Evolutionary conservation across 2,797 vertebrate species (phyloP), one percentile per base, ranked within the genome.

Genomic region (Falco concolor): DNA sequence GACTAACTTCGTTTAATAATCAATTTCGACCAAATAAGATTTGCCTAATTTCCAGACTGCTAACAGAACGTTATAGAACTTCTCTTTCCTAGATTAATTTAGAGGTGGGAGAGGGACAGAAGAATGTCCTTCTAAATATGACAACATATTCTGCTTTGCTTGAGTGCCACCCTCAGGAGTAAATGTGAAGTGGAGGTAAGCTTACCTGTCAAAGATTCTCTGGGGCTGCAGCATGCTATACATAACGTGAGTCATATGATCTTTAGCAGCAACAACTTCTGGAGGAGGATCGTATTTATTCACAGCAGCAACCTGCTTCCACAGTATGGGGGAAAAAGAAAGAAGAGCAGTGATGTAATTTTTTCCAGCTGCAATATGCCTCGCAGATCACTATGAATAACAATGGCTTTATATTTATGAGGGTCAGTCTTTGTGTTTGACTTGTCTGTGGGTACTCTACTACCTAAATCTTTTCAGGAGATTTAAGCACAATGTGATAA

Each of bases 221-320:
- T 99, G 99, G 1, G 99, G 98, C 94, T 99, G 99, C 97, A 96
- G 97, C 90, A 98, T 32, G 88, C 98, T 97, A 89, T 97, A 98
- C 84, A 98, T 95, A 30, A 99, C 27, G 0, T 99, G 98, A 45
- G 96, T 98, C 98, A 98, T 98, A 97, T 99, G 99, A 96, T 99
- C 98, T 52, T 89, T 97, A 59, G 98, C 98, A 8, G 99, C 99
- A 10, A 99, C 95, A 52, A 99, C 97, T 86, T 99, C 99, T 30
- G 98, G 94, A 30, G 99, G 98, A 89, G 99, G 99, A 83, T 98
- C 98, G 5, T 98, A 98, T 82, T 97, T 98, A 88, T 99, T 99
- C 79, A 99, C 95, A 4, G 99, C 98, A 3, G 96, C 88, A 15
- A 99, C 99, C 99, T 99, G 89, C 22, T 61, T n/a, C 76, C 96